Evolutionary conservation across 2,797 vertebrate species (phyloP), one percentile per base, ranked within the genome.

Genomic region (Denticeps clupeoides): DNA sequence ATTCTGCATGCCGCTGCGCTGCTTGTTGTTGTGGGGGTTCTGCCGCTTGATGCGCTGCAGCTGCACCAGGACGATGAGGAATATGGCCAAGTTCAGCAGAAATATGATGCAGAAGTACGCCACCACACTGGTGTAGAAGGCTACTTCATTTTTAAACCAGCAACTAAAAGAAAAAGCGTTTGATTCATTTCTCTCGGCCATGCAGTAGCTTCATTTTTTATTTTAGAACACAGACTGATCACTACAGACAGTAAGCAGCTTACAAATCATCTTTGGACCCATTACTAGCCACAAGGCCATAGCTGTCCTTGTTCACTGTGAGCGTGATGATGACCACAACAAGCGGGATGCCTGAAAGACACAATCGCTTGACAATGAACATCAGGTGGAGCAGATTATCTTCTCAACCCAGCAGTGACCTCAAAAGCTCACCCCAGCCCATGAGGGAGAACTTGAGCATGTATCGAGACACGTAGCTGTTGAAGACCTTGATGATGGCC

Each of bases 401-500:
- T n/a, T n/a, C n/a, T n/a, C n/a, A n/a, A n/a, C n/a, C n/a, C n/a
- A n/a, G n/a, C n/a, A n/a, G n/a, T 33, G 10, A 19, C 19, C 11
- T 35, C 2, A 48, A 37, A 22, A 31, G 83, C 89, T n/a, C 79
- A 97, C 93, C 93, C 94, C 94, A 98, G 56, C 92, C 94, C 26
- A 88, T 33, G 31, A 93, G 28, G 4, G 88, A 84, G 65, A 95
- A 90, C 70, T 94, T 96, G 37, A 95, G 82, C 74, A 97, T 97
- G 70, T 98, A 98, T 79, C 82, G 86, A 69, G 82, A 81, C 37
- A 96, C 75, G 24, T 91, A 95, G 5, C 84, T 93, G n/a, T 90
- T 93, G 73, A 98, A 97, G 55, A 98, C 94, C 60, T 81, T 87
- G 44, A 97, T 83, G 3, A 98, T 85, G 28, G 89, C 89, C 60